These are phyloP conservation scores for Danionella dracula DNA, from an alignment of 2,797 vertebrate genomes.

Conservation along the genomic window DNA sequence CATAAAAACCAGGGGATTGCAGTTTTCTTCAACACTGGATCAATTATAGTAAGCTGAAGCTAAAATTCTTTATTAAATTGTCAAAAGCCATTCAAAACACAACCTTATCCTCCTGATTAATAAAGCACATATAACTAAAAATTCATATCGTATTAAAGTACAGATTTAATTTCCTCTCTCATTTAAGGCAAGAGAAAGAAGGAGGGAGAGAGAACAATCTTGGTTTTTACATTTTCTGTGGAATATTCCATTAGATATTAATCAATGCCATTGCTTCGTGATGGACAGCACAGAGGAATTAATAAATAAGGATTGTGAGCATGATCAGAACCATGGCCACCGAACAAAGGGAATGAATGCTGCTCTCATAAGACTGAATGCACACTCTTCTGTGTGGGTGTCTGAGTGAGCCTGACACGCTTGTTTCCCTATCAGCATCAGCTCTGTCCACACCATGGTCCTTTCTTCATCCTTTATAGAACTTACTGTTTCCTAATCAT, in stretches of 20 bases:
- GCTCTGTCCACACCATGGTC: no score
- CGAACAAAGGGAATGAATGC: not conserved
- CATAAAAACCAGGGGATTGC: no score
- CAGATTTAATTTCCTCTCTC: not conserved
- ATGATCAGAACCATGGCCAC: not conserved
- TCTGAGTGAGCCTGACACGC: not conserved
- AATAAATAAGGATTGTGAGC: constrained; percentile 2
- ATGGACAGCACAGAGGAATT: not conserved
- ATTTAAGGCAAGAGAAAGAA: not conserved
- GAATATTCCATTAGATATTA: not conserved
- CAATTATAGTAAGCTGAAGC: no score
- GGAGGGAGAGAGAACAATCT: not conserved
- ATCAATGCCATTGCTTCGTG: not conserved
- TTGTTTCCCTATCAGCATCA: not conserved
- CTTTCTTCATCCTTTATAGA: no score
- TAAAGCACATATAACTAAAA: no score
- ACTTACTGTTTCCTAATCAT: no score
- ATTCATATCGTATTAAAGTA: constrained; percentile 1
- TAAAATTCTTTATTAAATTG: no score
- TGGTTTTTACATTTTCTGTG: not conserved
- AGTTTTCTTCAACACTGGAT: no score
- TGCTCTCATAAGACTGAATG: not conserved
- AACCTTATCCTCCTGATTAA: no score
- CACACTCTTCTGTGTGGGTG: not conserved
- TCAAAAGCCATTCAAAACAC: no score